Percentiles rank a stretch among this genome's conserved stretches.
phyloP scores from a whole-genome alignment of 2,113 vertebrate genomes.

The Sinosuthora webbiana region DNA sequence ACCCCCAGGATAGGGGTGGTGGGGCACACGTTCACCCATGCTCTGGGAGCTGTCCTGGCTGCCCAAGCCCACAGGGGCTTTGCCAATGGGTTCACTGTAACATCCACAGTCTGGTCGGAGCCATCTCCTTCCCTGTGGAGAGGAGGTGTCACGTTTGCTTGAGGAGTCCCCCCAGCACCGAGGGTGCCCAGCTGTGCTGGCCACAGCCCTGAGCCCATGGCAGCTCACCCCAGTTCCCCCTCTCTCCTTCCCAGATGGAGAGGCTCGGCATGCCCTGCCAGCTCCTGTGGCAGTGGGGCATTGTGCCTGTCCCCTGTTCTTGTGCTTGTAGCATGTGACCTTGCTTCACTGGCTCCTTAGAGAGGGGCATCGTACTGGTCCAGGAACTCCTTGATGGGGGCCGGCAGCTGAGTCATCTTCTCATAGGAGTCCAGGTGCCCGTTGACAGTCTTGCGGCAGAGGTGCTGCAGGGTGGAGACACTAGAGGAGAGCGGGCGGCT shows the following conservation, averaged over 20 bases:
- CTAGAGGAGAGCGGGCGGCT: conserved; percentile 85
- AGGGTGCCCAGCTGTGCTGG: neutral
- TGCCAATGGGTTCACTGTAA: neutral
- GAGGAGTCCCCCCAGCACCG: neutral
- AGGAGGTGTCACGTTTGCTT: neutral
- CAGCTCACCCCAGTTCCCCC: neutral
- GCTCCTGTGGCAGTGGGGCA: neutral
- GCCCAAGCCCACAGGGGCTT: neutral
- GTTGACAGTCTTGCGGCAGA: conserved; percentile 95
- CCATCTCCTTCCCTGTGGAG: neutral
- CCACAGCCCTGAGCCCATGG: neutral
- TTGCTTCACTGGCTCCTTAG: conserved; percentile 55
- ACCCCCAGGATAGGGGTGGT: neutral
- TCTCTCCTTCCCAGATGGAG: neutral
- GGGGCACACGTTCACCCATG: fast-evolving
- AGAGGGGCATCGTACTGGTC: conserved; percentile 91
- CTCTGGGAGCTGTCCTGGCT: neutral
- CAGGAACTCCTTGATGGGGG: conserved; percentile 89
- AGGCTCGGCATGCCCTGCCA: neutral
- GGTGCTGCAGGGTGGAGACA: conserved; percentile 89
- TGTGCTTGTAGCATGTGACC: conserved; percentile 52
- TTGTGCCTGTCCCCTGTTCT: conserved; percentile 29
- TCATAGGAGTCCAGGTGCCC: conserved; percentile 86
- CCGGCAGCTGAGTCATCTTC: conserved; percentile 86
- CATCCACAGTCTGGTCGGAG: neutral